Evolutionary conservation across 2,888 invertebrate genomes (phyloP).

Genomic region (Philhelius pedissequus): DNA sequence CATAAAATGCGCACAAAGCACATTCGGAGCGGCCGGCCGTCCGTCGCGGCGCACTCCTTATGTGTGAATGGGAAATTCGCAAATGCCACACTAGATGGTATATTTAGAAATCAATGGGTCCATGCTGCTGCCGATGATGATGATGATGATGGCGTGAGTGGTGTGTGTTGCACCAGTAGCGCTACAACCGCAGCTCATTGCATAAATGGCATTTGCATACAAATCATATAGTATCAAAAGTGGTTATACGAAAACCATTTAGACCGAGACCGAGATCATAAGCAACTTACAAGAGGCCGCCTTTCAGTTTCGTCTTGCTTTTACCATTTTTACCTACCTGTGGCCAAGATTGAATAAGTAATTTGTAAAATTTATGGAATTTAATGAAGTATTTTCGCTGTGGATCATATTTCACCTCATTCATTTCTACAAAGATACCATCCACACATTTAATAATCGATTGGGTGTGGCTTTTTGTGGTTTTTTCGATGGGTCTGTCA

Average conservation of each 20-base stretch:
- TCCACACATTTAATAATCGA: background rate
- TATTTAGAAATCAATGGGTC: constrained; percentile 33
- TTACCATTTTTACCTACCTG: background rate
- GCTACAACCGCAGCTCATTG: constrained; percentile 6
- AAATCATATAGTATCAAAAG: constrained; percentile 9
- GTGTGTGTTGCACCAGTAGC: constrained; percentile 15
- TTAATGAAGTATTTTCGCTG: constrained; percentile 38
- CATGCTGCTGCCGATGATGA: background rate
- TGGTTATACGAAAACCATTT: constrained; percentile 26
- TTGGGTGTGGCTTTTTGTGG: constrained; percentile 30
- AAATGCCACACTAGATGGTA: constrained; percentile 35
- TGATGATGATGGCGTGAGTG: background rate
- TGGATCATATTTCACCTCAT: constrained; percentile 39
- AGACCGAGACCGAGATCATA: background rate
- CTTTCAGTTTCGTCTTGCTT: background rate
- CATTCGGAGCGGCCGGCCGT: background rate
- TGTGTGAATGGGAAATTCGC: background rate
- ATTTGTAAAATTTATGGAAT: constrained; percentile 60
- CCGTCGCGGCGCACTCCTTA: background rate
- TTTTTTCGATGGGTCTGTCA: background rate
- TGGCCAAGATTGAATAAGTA: constrained; percentile 36
- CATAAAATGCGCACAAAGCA: constrained; percentile 1
- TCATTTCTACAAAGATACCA: background rate
- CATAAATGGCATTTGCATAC: constrained; percentile 51
- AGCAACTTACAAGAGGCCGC: background rate